These are phyloP conservation scores for Sinelater perroti DNA, from an alignment of 2,888 invertebrate genomes.

Conservation along the genomic window DNA sequence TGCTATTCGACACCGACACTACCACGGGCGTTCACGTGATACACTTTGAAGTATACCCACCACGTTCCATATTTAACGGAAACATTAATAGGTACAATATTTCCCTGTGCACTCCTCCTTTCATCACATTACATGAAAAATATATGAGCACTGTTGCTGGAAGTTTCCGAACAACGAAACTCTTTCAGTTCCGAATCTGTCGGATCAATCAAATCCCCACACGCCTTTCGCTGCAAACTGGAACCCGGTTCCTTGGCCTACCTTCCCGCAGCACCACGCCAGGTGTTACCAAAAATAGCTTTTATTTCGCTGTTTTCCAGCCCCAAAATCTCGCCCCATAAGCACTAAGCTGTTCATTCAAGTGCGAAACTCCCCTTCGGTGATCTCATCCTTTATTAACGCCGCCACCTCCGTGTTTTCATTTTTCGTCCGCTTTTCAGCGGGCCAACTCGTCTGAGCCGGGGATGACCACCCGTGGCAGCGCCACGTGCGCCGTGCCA, in stretches of 20 bases:
- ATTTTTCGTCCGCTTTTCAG: not conserved
- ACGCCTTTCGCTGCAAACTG: not conserved
- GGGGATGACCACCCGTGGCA: not conserved
- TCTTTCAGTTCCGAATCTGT: too few species aligned
- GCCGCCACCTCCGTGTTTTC: not conserved
- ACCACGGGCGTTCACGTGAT: too few species aligned
- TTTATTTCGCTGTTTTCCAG: conserved; percentile 25
- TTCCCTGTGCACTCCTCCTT: too few species aligned
- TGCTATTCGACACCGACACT: too few species aligned
- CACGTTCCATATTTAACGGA: too few species aligned
- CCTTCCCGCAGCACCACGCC: not conserved
- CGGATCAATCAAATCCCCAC: too few species aligned
- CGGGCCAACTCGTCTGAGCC: not conserved
- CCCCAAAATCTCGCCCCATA: conserved; percentile 27
- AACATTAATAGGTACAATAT: too few species aligned
- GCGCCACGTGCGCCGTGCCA: not conserved
- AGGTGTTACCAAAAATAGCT: conserved; percentile 27
- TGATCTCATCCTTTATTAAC: conserved; percentile 27
- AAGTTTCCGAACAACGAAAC: too few species aligned
- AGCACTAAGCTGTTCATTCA: conserved; percentile 23
- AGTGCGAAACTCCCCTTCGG: conserved; percentile 22
- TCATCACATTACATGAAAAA: too few species aligned
- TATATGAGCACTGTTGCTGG: too few species aligned
- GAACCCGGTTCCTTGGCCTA: not conserved
- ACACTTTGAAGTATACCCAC: too few species aligned